Evolutionary conservation across 2,113 vertebrate genomes (phyloP).

Genomic region (Benitochromis conjunctus): DNA sequence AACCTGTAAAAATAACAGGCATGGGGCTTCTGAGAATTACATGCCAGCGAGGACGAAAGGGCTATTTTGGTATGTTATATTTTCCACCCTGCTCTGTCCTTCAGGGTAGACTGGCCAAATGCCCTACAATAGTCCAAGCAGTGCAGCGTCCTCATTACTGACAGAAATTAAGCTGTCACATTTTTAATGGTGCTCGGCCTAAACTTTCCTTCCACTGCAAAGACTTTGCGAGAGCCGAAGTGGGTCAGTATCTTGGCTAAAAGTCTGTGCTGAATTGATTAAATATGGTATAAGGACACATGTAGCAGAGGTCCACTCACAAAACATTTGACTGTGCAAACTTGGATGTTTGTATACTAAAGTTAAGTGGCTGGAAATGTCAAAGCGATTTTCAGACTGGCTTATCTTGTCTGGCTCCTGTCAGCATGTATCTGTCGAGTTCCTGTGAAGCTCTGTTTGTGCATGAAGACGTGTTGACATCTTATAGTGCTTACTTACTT

Average conservation of each 20-base stretch:
- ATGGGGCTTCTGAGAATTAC: background rate
- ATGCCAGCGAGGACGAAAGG: background rate
- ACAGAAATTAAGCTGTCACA: slow-evolving; percentile 3
- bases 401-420: background rate
- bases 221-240: background rate
- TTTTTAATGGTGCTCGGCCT: background rate
- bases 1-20: background rate
- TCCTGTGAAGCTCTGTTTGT: background rate
- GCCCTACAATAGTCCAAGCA: background rate
- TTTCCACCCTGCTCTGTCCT: slow-evolving; percentile 30
- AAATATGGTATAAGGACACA: background rate
- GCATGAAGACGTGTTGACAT: background rate
- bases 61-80: slow-evolving; percentile 34
- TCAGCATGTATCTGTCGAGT: background rate
- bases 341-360: background rate
- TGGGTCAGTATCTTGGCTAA: background rate
- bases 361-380: background rate
- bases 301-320: background rate
- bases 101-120: slow-evolving; percentile 3
- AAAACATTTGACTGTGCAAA: background rate
- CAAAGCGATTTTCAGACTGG: background rate
- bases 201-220: background rate
- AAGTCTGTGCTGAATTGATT: background rate
- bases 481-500: rapidly evolving
- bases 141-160: slow-evolving; percentile 24